phyloP scores from a whole-genome alignment of 2,113 vertebrate genomes.

The Grus americana region DNA sequence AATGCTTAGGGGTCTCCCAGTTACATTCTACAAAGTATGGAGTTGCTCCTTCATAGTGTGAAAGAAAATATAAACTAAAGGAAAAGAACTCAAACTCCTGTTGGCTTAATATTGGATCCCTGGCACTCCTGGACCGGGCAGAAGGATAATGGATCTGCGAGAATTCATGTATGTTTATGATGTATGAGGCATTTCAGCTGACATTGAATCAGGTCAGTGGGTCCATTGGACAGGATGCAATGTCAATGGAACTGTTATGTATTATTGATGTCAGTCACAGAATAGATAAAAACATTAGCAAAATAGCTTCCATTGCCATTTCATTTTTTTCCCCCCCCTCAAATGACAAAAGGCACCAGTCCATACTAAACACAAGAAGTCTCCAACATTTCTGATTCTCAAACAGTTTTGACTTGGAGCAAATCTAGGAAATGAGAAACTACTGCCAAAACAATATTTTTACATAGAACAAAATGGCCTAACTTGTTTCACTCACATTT shows the following conservation, averaged over 20 bases:
- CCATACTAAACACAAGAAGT: conserved; percentile 24
- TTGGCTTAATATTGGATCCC: background rate
- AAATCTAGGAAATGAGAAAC: background rate
- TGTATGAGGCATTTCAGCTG: conserved; percentile 71
- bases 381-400: background rate
- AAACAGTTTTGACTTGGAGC: background rate
- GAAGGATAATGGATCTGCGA: conserved; percentile 54
- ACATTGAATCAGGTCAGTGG: conserved; percentile 82
- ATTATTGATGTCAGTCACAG: conserved; percentile 77
- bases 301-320: conserved; percentile 77
- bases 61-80: conserved; percentile 13
- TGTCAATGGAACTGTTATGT: conserved; percentile 80
- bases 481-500: background rate
- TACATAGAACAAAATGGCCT: background rate
- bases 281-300: conserved; percentile 80
- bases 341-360: conserved; percentile 60
- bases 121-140: background rate
- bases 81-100: background rate
- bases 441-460: background rate
- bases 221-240: conserved; percentile 76
- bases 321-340: conserved; percentile 27
- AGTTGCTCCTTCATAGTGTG: background rate
- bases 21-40: background rate
- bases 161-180: conserved; percentile 67
- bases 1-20: conserved; percentile 18